phyloP scores from a whole-genome alignment of 2,113 vertebrate genomes.

The Delphinus delphis region DNA sequence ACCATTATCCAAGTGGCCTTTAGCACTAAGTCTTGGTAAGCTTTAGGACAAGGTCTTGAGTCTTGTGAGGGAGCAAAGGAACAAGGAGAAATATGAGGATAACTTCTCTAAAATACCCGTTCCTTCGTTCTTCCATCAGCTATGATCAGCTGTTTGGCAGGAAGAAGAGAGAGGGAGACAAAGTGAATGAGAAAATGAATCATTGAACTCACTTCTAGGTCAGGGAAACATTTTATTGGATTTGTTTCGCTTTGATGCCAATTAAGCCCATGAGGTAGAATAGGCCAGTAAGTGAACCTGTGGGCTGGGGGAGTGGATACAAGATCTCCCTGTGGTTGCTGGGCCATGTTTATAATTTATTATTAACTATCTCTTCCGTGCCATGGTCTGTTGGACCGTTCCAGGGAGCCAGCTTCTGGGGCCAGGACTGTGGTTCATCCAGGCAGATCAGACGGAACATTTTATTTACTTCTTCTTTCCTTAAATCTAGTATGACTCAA shows the following conservation, averaged over 20 bases:
- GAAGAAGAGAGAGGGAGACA: conserved; percentile 50
- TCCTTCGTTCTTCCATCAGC: conserved; percentile 79
- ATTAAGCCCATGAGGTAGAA: conserved; percentile 86
- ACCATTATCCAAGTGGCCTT: neutral
- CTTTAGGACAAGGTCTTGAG: neutral
- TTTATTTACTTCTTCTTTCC: conserved; percentile 60
- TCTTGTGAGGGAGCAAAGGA: conserved; percentile 56
- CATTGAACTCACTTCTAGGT: conserved; percentile 80
- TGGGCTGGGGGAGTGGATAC: conserved; percentile 63
- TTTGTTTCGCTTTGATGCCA: conserved; percentile 88
- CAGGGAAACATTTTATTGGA: conserved; percentile 86
- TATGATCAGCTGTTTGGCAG: conserved; percentile 77
- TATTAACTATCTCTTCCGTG: conserved; percentile 84
- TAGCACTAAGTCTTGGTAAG: neutral
- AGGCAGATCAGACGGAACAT: conserved; percentile 56
- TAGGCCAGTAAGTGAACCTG: conserved; percentile 72
- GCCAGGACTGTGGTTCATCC: conserved; percentile 17
- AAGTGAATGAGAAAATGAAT: conserved; percentile 58
- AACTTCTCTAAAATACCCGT: conserved; percentile 51
- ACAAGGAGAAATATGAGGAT: neutral
- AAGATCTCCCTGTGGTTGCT: conserved; percentile 75
- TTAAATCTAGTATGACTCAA: conserved; percentile 53
- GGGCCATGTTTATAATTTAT: conserved; percentile 84
- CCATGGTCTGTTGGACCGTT: conserved; percentile 71
- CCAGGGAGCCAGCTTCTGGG: conserved; percentile 66